Evolutionary conservation across 2,888 invertebrate species (phyloP), one percentile per base, ranked within the genome.

Genomic region (Pinctada fucata): DNA sequence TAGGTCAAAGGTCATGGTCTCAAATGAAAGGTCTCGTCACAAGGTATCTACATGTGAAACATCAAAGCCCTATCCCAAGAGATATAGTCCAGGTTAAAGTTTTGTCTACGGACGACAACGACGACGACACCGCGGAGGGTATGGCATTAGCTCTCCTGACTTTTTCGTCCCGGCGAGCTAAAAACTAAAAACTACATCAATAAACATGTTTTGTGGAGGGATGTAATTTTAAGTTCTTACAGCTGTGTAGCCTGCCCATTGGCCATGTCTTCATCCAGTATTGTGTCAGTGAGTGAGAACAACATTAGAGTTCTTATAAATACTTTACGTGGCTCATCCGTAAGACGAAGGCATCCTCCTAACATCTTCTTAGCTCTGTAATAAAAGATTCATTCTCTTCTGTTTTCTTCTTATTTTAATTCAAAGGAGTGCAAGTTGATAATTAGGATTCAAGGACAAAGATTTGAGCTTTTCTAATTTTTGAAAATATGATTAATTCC

Each of bases 291-390:
- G 5, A 93, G 88, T 2, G 92, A 92, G 84, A 92, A 93, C 66
- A 94, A 86, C 88, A 93, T 92, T 81, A 93, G 85, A 5, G 92
- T 84, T 50, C 94, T 82, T 31, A 93, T 88, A 85, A 94, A 94
- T 13, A 93, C 89, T n/a, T 87, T 83, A 63, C 93, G 87, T 3
- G 91, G 87, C 6, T 86, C 87, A 10, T 86, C 86, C 2, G 85
- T 76, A 65, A 94, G 83, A 81, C 89, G 89, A 83, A 91, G 93
- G 81, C 93, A 92, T 1, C 83, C 82, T 1, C 93, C 92, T 3
- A 93, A 81, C 64, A 88, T 79, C n/a, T 81, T 82, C 78, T 88
- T 89, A 16, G 90, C 89, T 77, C 91, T 91, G 76, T 13, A 50
- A 8, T 48, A 65, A 64, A 74, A 2, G 47, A 6, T 10, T 58